Base-by-base conservation (phyloP, 2,888 invertebrate species). In the Drosophila koepferae region DNA sequence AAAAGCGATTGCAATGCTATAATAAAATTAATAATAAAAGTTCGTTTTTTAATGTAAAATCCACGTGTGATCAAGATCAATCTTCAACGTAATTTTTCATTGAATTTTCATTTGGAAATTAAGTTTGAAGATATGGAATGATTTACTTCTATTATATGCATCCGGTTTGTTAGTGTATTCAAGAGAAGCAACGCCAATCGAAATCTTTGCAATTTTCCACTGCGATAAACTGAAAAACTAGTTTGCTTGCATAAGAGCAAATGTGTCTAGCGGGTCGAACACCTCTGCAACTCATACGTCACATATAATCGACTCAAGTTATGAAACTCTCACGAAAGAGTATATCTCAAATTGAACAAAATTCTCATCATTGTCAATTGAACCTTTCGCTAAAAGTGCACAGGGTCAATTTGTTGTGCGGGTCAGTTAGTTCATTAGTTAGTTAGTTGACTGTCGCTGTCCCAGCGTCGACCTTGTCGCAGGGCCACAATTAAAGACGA, bases 301-400 rank as follows among this genome's bases (percentile, higher is more conserved):
- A 23, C 23, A 54, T 20, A 23, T 23, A 2, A 20, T 23, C 16
- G 23, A 28, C 23, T 12, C 12, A 7, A 18, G 28, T 41, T 18
- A 28, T n/a, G 28, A 55, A 7, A 18, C 41, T 18, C 28, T 12
- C 2, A 40, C 12, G 9, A 54, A 41, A 48, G 46, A 43, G 34
- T 48, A 36, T 56, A 14, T 41, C 0, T 3, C 0, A 38, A 41
- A n/a, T 16, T 40, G 16, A 18, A 5, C 40, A 36, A 63, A 64
- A 58, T 61, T 84, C 69, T 85, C 77, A 36, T 54, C 51, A 73
- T 73, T 64, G 49, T 64, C 36, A 54, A 54, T 61, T 77, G 40
- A 44, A 28, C 55, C 55, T 41, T 55, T 55, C 54, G 28, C 43
- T 16, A 4, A 46, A 63, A 63, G 80, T 69, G 58, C 66, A 60